Percentiles rank a stretch among this genome's conserved stretches.
Evolutionary conservation across 1,140 invertebrate species (phyloP).

Genomic region (Drosophila bocki): DNA sequence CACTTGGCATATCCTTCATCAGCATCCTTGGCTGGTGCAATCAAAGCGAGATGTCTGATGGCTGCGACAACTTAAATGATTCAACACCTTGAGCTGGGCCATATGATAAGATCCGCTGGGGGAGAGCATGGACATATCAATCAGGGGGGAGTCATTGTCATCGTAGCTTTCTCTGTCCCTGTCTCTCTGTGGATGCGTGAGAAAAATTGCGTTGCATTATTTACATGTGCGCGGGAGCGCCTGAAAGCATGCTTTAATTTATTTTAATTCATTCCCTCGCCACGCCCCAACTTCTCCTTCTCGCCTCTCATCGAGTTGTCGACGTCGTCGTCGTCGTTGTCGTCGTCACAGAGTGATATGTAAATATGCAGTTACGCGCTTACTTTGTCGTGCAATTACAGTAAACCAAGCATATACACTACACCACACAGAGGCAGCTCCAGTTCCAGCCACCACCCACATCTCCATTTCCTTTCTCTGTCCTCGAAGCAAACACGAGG

Average conservation of each 20-base stretch:
- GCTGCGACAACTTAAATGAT: constrained; percentile 72
- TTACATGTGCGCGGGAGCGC: constrained; percentile 69
- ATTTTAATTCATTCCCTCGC: constrained; percentile 76
- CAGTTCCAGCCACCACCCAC: too few relatives aligned
- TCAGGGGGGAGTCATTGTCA: constrained; percentile 53
- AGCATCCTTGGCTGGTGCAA: constrained; percentile 52
- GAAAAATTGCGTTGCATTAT: constrained; percentile 81
- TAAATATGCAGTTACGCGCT: constrained; percentile 83
- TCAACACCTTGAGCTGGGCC: constrained; percentile 74
- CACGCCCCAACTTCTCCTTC: constrained; percentile 5
- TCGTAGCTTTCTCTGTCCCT: background rate
- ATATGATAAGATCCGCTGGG: constrained; percentile 66
- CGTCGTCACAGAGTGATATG: constrained; percentile 69
- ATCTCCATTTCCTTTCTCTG: background rate
- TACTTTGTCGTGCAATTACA: constrained; percentile 83
- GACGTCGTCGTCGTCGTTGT: constrained; percentile 19
- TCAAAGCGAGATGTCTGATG: constrained; percentile 55
- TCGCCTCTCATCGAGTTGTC: constrained; percentile 5
- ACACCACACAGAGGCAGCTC: constrained; percentile 9
- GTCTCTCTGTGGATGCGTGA: constrained; percentile 44
- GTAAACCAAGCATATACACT: constrained; percentile 54
- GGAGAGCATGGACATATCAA: constrained; percentile 68
- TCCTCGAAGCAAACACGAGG: constrained; percentile 53
- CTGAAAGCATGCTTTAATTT: constrained; percentile 84
- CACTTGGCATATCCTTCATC: constrained; percentile 42